A percentile compares a stretch with the other conserved stretches of the same genome.
Conservation (phyloP, 2,113 vertebrate species). For the Astur gentilis region DNA sequence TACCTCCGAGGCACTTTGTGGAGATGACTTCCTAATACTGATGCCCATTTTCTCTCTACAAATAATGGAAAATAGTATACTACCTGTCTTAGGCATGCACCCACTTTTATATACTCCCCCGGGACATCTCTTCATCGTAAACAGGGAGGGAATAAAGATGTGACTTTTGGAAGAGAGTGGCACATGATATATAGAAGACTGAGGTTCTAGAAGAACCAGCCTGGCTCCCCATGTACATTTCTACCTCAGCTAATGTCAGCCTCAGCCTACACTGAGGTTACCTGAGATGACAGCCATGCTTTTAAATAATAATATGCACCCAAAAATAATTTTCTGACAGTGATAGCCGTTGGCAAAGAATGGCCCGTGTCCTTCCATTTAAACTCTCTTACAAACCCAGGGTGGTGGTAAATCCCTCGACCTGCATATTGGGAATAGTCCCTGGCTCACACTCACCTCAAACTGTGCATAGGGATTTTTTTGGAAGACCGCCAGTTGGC, state of each 20-base stretch:
- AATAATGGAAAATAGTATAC: neutral
- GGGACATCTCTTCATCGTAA: neutral
- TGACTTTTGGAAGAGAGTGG: neutral
- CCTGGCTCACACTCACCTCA: neutral
- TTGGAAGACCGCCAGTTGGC: neutral
- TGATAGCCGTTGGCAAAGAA: neutral
- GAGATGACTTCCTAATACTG: neutral
- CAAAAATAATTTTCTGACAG: neutral
- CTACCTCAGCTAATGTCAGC: neutral
- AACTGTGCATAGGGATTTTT: neutral
- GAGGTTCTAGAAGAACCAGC: neutral
- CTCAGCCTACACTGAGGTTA: neutral
- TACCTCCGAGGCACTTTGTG: neutral
- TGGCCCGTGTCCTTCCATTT: neutral
- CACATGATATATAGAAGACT: neutral
- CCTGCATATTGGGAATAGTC: neutral
- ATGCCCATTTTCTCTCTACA: neutral
- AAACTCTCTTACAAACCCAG: neutral
- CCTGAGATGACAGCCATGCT: neutral
- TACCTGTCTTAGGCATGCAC: neutral
- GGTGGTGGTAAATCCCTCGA: neutral
- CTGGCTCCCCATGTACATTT: neutral
- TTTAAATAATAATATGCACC: neutral
- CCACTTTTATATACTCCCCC: neutral
- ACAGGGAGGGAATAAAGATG: neutral